These are phyloP conservation scores for Otolemur crassicaudatus DNA, from an alignment of 2,797 vertebrate genomes.

Conservation along the genomic window DNA sequence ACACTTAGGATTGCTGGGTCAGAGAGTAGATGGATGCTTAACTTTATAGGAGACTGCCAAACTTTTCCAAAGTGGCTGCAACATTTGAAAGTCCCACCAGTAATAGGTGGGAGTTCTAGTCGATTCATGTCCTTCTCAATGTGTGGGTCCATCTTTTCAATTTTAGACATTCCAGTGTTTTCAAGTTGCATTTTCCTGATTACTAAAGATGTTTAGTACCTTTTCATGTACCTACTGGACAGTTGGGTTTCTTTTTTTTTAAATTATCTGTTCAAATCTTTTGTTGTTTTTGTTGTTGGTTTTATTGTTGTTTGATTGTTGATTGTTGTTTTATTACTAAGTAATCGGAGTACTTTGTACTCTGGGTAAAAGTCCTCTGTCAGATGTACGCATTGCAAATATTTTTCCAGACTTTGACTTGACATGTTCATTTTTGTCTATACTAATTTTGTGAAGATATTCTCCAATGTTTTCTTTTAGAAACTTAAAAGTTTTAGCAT, in stretches of 20 bases:
- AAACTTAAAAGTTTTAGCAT: constrained; percentile 8
- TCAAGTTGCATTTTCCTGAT: constrained; percentile 55
- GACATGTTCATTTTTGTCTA: constrained; percentile 52
- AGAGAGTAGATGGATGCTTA: constrained; percentile 25
- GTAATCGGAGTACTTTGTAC: constrained; percentile 7
- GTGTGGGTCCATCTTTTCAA: constrained; percentile 52
- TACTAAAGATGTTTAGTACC: constrained; percentile 3
- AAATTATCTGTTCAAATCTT: background rate
- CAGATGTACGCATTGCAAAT: constrained; percentile 16
- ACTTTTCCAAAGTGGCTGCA: constrained; percentile 41
- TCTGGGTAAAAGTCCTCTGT: background rate
- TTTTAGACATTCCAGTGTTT: constrained; percentile 24
- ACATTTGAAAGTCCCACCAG: constrained; percentile 50
- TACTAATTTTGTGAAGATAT: constrained; percentile 25
- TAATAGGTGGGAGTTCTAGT: background rate
- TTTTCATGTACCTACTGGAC: constrained; percentile 18
- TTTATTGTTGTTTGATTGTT: background rate
- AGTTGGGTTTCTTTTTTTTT: constrained; percentile 1
- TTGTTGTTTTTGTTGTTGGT: background rate
- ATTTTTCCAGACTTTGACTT: background rate
- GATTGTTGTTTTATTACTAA: constrained; percentile 29
- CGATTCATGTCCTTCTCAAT: constrained; percentile 31
- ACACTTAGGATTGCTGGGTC: constrained; percentile 31
- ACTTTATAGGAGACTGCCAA: constrained; percentile 8
- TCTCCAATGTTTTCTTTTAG: constrained; percentile 13